phyloP scores from a whole-genome alignment of 2,888 invertebrate genomes.

The Ashinkailepas kermadecensis region DNA sequence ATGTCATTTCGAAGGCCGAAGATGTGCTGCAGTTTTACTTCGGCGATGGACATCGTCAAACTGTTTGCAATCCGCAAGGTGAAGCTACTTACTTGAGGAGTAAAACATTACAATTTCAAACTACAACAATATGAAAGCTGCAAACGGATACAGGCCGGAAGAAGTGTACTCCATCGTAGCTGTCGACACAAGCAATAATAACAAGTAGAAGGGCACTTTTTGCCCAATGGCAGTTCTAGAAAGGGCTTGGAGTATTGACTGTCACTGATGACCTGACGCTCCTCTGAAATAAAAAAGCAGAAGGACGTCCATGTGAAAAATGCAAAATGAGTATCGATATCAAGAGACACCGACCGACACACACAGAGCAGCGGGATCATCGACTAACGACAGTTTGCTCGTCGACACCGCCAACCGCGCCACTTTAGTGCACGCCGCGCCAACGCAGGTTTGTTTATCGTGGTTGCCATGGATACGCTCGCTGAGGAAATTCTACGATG shows the following conservation, averaged over 20 bases:
- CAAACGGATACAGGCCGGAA: too few relatives aligned
- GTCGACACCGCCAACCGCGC: neutral
- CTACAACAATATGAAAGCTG: neutral
- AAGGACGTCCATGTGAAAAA: too few relatives aligned
- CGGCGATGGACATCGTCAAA: neutral
- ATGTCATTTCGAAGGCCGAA: neutral
- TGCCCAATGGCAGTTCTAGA: too few relatives aligned
- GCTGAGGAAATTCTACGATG: neutral
- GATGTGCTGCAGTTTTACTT: neutral
- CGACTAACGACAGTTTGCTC: too few relatives aligned
- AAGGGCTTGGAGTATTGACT: too few relatives aligned
- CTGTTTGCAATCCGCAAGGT: neutral
- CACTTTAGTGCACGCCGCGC: neutral
- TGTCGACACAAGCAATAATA: too few relatives aligned
- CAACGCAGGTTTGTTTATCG: neutral
- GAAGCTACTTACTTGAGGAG: too few relatives aligned
- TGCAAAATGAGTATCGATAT: neutral
- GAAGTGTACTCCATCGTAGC: too few relatives aligned
- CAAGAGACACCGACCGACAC: neutral
- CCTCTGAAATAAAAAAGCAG: too few relatives aligned
- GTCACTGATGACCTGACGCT: too few relatives aligned
- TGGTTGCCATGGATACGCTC: neutral
- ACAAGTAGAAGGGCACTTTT: too few relatives aligned
- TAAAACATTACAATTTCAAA: neutral
- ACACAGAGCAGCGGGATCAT: too few relatives aligned